Evolutionary conservation across 1,140 invertebrate species (phyloP).

Genomic region (Drosophila ercepeae): DNA sequence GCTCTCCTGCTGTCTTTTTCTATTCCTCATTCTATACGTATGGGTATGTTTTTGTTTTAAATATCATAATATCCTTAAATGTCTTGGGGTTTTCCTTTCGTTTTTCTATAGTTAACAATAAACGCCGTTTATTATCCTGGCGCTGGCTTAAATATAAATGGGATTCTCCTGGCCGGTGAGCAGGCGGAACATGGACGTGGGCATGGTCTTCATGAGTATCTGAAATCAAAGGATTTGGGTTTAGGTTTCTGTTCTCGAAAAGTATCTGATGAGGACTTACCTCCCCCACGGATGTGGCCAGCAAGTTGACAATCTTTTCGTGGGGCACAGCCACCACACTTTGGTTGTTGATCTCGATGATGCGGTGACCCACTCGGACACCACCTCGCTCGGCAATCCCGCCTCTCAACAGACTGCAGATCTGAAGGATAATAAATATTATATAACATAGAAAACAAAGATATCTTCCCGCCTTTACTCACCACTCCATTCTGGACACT

Average conservation of each 20-base stretch:
- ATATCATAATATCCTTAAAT: conserved; percentile 45
- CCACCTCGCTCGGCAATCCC: conserved; percentile 99
- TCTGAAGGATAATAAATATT: conserved; percentile 85
- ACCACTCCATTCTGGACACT: conserved; percentile 99
- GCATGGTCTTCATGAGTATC: conserved; percentile 99
- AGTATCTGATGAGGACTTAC: conserved; percentile 84
- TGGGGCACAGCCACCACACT: conserved; percentile 99
- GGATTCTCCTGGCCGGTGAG: conserved; percentile 99
- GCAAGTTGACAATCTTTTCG: conserved; percentile 99
- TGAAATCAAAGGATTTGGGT: conserved; percentile 84
- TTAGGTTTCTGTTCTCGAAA: neutral
- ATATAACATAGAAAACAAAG: neutral
- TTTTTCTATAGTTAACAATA: conserved; percentile 66
- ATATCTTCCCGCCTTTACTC: conserved; percentile 84
- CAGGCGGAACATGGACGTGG: conserved; percentile 99
- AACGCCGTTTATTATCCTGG: conserved; percentile 39
- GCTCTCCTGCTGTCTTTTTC: neutral
- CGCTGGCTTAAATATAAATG: conserved; percentile 94
- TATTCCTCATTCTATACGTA: conserved; percentile 39
- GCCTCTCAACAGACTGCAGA: conserved; percentile 98
- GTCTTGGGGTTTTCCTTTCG: neutral
- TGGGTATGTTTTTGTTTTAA: conserved; percentile 20
- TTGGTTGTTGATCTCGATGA: conserved; percentile 99
- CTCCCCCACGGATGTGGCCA: conserved; percentile 99
- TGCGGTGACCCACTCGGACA: conserved; percentile 98